Evolutionary conservation across 2,888 invertebrate species (phyloP).

Genomic region (Sphaeridia pumilis): DNA sequence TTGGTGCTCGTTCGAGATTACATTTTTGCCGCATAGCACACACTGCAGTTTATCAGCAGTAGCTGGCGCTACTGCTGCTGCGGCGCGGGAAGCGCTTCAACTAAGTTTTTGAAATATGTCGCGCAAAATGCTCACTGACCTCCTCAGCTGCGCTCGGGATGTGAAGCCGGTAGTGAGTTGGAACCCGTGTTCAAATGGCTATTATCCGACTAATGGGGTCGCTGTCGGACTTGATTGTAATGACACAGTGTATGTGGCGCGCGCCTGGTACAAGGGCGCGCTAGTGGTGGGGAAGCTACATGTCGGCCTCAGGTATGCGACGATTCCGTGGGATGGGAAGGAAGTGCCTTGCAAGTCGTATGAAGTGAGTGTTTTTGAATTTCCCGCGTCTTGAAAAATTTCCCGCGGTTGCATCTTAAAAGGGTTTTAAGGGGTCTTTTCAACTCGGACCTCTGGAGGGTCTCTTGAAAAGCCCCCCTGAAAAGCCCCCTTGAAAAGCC

Average conservation of each 20-base stretch:
- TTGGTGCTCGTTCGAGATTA: too few species aligned
- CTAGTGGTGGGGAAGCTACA: slow-evolving; percentile 12
- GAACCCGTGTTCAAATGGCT: slow-evolving; percentile 12
- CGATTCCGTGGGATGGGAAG: slow-evolving; percentile 13
- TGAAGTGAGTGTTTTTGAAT: slow-evolving; percentile 11
- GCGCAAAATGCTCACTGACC: slow-evolving; percentile 1
- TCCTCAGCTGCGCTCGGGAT: slow-evolving; percentile 11
- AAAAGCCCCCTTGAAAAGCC: too few species aligned
- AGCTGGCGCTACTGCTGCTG: too few species aligned
- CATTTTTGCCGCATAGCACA: too few species aligned
- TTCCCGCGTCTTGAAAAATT: too few species aligned
- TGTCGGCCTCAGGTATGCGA: slow-evolving; percentile 15
- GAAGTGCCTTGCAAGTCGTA: slow-evolving; percentile 16
- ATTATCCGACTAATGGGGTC: slow-evolving; percentile 13
- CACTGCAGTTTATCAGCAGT: too few species aligned
- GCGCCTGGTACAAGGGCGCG: slow-evolving; percentile 13
- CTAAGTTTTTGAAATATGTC: too few species aligned
- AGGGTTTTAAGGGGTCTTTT: too few species aligned
- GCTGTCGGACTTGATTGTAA: slow-evolving; percentile 13
- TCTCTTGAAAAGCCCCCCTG: too few species aligned
- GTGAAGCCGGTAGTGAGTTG: slow-evolving; percentile 13
- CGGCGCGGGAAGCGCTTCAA: too few species aligned
- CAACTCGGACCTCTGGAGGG: too few species aligned
- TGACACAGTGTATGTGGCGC: slow-evolving; percentile 16
- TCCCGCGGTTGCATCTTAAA: too few species aligned